Base-by-base conservation (phyloP, 2,888 invertebrate species). In the Synergus japonicus region DNA sequence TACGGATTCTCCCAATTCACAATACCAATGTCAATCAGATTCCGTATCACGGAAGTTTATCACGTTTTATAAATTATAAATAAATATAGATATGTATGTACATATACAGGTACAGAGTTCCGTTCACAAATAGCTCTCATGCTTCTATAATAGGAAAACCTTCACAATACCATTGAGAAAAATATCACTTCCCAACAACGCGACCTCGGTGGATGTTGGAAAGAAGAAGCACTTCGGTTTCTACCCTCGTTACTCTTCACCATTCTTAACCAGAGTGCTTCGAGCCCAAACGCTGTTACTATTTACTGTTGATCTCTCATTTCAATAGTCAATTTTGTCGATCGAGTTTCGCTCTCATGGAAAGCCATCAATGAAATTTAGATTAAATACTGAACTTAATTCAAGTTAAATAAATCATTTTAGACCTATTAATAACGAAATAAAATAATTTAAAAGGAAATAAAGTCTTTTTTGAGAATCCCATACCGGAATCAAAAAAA, bases 101-200 rank as follows among this genome's bases (percentile, higher is more conserved):
- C 82, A 87, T 84, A 88, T 89, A 87, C 86, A 89, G 88, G 86
- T 89, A 90, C 87, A 89, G 89, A 88, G 88, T 85, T 88, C 86
- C 87, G 88, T 89, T 88, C 88, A 90, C 88, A 90, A 89, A 89
- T 87, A 89, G 87, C 85, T 87, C 85, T 87, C 90, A 91, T 91
- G 89, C 90, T 87, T 87, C 87, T 89, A 86, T 88, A 84, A 82
- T 85, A 88, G 81, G 83, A 86, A 83, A 87, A 88, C 83, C 82
- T 83, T 82, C 84, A 86, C 83, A 87, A 83, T 82, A 83, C 76
- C 76, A 80, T 83, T 84, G 73, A 73, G 76, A 65, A 79, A 87
- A 85, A 86, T 77, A 84, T 84, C 69, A 76, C 84, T 87, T 87
- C 86, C 88, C 89, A 86, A 87, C 87, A 67, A 87, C 86, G 87